phyloP scores from a whole-genome alignment of 2,797 vertebrate genomes.

The Acanthiza pusilla region DNA sequence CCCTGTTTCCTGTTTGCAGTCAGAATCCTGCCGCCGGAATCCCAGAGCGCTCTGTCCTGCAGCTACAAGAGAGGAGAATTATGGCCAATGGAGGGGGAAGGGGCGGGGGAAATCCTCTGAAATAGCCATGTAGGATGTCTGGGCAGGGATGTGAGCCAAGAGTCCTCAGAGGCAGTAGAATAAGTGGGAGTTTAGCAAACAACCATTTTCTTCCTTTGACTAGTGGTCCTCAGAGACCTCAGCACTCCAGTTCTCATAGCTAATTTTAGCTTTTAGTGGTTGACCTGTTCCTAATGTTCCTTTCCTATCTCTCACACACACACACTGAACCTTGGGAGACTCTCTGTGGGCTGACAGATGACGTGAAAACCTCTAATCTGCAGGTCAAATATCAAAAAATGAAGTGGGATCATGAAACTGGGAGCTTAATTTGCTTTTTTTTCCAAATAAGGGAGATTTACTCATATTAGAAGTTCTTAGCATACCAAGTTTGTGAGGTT shows the following conservation, averaged over 20 bases:
- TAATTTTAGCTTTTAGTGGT: conserved; percentile 75
- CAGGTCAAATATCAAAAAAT: conserved; percentile 42
- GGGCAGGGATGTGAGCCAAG: background rate
- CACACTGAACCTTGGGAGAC: conserved; percentile 25
- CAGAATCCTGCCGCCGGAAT: conserved; percentile 47
- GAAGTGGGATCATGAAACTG: conserved; percentile 2
- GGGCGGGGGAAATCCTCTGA: conserved; percentile 39
- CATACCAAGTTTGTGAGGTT: background rate
- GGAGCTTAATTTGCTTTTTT: conserved; percentile 21
- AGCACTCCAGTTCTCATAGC: conserved; percentile 70
- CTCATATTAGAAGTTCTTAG: conserved; percentile 1
- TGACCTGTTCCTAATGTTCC: conserved; percentile 54
- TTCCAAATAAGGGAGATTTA: conserved; percentile 56
- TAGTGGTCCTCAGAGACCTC: conserved; percentile 61
- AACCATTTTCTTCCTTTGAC: conserved; percentile 65
- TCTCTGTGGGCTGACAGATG: conserved; percentile 49
- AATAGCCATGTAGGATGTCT: conserved; percentile 8
- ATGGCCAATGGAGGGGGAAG: conserved; percentile 8
- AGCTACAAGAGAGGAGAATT: conserved; percentile 41
- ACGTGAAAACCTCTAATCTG: conserved; percentile 31
- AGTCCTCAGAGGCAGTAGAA: conserved; percentile 20
- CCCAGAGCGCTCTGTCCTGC: background rate
- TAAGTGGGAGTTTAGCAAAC: conserved; percentile 52
- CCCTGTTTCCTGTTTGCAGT: conserved; percentile 66
- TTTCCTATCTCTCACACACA: conserved; percentile 39